Conservation (phyloP, 2,888 invertebrate genomes). For the Pyralis farinalis region DNA sequence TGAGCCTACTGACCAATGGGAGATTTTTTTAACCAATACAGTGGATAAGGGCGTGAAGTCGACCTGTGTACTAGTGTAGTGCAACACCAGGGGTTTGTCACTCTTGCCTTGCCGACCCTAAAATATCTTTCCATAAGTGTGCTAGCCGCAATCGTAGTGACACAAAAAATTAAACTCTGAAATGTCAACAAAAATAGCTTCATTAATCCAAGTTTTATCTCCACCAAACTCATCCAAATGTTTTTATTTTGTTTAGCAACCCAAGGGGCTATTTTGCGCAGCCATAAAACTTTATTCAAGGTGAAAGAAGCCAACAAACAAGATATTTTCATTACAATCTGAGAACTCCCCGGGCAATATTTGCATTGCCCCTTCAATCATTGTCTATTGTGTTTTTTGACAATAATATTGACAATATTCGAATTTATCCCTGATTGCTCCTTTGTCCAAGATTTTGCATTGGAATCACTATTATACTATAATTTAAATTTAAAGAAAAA, state of each 20-base stretch:
- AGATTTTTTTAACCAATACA: too few species aligned
- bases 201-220: neutral
- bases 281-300: conserved; percentile 9
- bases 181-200: neutral
- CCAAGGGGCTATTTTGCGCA: conserved; percentile 5
- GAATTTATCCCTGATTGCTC: neutral
- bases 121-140: too few species aligned
- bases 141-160: neutral
- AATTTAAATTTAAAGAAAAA: too few species aligned
- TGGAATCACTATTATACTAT: too few species aligned
- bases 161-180: neutral
- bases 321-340: conserved; percentile 6
- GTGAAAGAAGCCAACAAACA: conserved; percentile 5
- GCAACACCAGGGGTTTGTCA: too few species aligned
- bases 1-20: too few species aligned
- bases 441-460: neutral
- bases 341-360: neutral
- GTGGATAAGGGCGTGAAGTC: too few species aligned
- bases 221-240: neutral
- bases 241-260: neutral
- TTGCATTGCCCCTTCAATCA: conserved; percentile 2
- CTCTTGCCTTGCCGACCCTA: too few species aligned
- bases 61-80: too few species aligned
- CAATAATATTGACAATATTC: neutral
- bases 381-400: conserved; percentile 1